Percentiles rank a stretch among this genome's conserved stretches.
These are phyloP conservation scores for Marasmarcha lunaedactyla DNA, from an alignment of 2,888 invertebrate genomes.

Conservation along the genomic window DNA sequence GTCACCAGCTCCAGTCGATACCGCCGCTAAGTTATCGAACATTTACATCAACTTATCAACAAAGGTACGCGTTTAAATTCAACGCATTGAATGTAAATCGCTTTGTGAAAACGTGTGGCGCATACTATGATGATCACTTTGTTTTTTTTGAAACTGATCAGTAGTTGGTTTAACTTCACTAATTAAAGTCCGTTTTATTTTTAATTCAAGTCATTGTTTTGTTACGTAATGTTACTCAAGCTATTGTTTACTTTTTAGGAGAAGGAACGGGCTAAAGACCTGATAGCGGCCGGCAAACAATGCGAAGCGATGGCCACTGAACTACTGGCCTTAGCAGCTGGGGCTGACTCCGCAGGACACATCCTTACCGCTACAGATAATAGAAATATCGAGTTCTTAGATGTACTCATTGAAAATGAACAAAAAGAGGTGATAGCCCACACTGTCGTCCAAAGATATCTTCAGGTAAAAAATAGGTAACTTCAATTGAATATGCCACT, in stretches of 20 bases:
- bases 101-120: no score
- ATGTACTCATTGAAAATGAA: conserved; percentile 97
- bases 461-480: conserved; percentile 83
- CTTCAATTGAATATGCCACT: conserved; percentile 26
- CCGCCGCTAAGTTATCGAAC: conserved; percentile 96
- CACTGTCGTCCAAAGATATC: conserved; percentile 96
- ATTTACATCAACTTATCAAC: conserved; percentile 89
- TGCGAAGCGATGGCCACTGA: conserved; percentile 99
- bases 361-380: conserved; percentile 95
- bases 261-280: conserved; percentile 97
- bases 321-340: conserved; percentile 91
- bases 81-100: not conserved
- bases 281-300: conserved; percentile 94
- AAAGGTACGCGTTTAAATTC: conserved; percentile 66
- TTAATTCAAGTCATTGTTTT: not conserved
- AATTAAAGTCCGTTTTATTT: not conserved
- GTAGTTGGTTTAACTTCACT: no score
- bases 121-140: no score
- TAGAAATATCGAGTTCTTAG: conserved; percentile 93
- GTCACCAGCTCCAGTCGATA: conserved; percentile 99
- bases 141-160: no score
- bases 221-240: conserved; percentile 21
- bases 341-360: conserved; percentile 93
- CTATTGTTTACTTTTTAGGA: conserved; percentile 68
- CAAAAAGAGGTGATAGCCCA: conserved; percentile 98